Percentiles rank a stretch among this genome's conserved stretches.
Evolutionary conservation across 2,113 vertebrate species (phyloP).

Genomic region (Puma concolor): DNA sequence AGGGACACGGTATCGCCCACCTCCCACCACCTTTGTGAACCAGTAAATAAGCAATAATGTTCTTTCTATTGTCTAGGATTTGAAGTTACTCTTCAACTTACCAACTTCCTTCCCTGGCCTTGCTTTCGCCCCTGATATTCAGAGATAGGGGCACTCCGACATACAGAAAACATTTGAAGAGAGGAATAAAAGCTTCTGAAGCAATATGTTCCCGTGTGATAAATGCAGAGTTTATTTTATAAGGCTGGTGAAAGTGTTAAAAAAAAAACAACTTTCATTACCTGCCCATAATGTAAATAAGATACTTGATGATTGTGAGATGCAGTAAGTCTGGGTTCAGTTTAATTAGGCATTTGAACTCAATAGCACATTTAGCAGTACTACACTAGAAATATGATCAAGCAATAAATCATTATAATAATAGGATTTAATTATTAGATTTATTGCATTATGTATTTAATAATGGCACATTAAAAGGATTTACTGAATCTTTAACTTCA

Average conservation of each 20-base stretch:
- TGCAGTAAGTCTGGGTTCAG: conserved; percentile 55
- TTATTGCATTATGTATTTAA: conserved; percentile 50
- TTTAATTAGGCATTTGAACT: conserved; percentile 60
- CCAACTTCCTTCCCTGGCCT: not conserved
- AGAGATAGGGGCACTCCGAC: not conserved
- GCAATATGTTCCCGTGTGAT: not conserved
- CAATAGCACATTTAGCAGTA: conserved; percentile 57
- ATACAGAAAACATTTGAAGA: not conserved
- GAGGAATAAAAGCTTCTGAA: not conserved
- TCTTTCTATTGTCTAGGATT: not conserved
- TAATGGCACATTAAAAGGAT: conserved; percentile 57
- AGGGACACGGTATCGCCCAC: not conserved
- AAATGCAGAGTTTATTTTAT: conserved; percentile 9
- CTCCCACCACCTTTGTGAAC: not conserved
- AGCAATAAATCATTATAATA: conserved; percentile 61
- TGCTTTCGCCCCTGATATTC: not conserved
- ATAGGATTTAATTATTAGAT: conserved; percentile 41
- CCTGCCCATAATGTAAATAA: conserved; percentile 40
- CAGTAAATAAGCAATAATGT: not conserved
- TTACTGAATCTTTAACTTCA: conserved; percentile 48
- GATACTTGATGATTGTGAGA: not conserved
- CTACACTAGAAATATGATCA: conserved; percentile 43
- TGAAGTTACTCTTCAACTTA: not conserved
- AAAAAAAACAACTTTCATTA: not conserved
- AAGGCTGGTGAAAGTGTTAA: not conserved